Evolutionary conservation across 2,113 vertebrate species (phyloP).

Genomic region (Gnathonemus longibarbis): DNA sequence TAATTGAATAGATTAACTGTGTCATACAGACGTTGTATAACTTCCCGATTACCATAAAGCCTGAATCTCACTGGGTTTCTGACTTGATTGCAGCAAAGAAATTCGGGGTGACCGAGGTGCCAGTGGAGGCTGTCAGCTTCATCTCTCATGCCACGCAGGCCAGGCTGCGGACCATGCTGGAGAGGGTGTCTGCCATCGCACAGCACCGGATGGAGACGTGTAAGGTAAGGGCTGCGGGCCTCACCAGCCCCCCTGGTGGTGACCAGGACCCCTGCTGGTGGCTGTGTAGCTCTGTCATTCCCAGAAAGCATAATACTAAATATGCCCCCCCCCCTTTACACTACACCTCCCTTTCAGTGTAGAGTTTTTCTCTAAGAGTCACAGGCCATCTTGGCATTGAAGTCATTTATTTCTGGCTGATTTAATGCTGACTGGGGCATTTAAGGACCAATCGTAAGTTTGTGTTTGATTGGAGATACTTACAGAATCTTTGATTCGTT

Average conservation of each 20-base stretch:
- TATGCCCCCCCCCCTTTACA: background rate
- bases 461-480: background rate
- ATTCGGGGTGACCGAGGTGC: constrained; percentile 74
- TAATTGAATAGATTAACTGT: background rate
- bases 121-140: constrained; percentile 73
- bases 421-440: background rate
- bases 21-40: background rate
- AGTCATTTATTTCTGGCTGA: background rate
- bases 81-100: constrained; percentile 61
- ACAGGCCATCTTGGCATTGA: background rate
- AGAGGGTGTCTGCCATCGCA: constrained; percentile 74
- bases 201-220: constrained; percentile 74
- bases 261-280: background rate
- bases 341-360: background rate
- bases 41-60: background rate
- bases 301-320: background rate
- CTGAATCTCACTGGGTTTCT: constrained; percentile 8
- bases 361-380: background rate
- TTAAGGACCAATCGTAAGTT: background rate
- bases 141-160: constrained; percentile 76
- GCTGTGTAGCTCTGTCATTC: background rate
- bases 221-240: constrained; percentile 56
- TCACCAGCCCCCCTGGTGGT: background rate
- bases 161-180: constrained; percentile 69
- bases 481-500: background rate